Percentiles rank a stretch among this genome's conserved stretches.
phyloP scores from a whole-genome alignment of 1,140 invertebrate genomes.

The Eciton burchellii region DNA sequence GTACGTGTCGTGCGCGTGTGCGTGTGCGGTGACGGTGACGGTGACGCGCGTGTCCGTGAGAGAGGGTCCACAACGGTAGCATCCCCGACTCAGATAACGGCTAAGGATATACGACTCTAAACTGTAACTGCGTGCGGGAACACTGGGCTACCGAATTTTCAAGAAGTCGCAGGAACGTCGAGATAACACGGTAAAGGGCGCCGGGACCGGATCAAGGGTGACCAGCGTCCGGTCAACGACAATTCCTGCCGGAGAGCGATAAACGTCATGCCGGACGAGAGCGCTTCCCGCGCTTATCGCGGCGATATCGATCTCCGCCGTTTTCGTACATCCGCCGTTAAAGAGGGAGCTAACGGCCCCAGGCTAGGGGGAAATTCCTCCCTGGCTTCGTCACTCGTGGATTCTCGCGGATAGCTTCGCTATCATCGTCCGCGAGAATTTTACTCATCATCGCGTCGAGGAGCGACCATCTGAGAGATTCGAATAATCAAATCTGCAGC shows the following conservation, averaged over 20 bases:
- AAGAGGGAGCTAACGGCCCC: no score
- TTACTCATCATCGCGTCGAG: no score
- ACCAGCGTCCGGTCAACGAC: conserved; percentile 1
- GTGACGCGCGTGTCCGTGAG: conserved; percentile 46
- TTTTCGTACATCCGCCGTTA: neutral
- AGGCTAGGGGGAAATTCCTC: no score
- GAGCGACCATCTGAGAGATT: neutral
- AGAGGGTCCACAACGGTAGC: conserved; percentile 81
- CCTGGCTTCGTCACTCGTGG: no score
- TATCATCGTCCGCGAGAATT: no score
- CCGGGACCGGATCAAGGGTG: conserved; percentile 37
- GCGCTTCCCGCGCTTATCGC: neutral
- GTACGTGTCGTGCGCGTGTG: neutral
- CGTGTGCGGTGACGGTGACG: conserved; percentile 3
- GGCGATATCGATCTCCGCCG: neutral
- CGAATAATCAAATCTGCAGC: conserved; percentile 38
- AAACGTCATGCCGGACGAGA: neutral
- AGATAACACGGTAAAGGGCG: conserved; percentile 25
- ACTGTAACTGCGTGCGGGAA: conserved; percentile 78
- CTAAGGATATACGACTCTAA: conserved; percentile 80
- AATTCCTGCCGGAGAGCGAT: neutral
- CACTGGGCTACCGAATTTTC: conserved; percentile 84
- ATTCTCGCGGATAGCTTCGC: no score
- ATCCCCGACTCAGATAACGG: conserved; percentile 81
- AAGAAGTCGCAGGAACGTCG: conserved; percentile 67